Base-by-base conservation (phyloP, 2,888 invertebrate species). In the Linnaemya vulpina region DNA sequence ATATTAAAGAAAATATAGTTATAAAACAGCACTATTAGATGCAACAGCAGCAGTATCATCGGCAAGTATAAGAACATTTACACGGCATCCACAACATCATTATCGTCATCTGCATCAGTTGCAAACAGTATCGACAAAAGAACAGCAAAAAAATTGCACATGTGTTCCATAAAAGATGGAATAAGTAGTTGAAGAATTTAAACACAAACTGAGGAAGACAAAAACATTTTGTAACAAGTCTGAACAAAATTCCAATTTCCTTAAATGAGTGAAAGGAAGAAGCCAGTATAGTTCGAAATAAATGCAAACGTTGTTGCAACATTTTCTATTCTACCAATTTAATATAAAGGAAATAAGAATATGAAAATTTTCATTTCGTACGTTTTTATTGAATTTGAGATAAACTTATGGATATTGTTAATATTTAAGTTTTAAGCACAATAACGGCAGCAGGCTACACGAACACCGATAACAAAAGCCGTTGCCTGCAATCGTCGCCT, bases 211-310 rank as follows among this genome's bases (percentile, higher is more conserved):
- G 49, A 60, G 11, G 13, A 51, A 74, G 30, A 51, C 65, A 58
- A 67, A 55, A 70, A 75, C 60, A 67, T 62, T 53, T 80, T 65
- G 67, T 63, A 71, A 60, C 58, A 73, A 80, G 53, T 53, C 60
- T 38, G 22, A 68, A 55, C 74, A 81, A 81, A 74, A 81, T 84
- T 84, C 73, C 81, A 84, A 81, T 81, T 77, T 78, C 81, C 84
- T 78, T 49, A 35, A 55, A 73, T 58, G 43, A 60, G 60, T 20
- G 46, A 30, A 5, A 71, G 43, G 8, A 63, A 43, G 43, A 43
- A 60, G 35, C 20, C 46, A 49, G 15, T 43, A 43, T 73, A 60
- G 25, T 67, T 67, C 4, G n/a, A 49, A 62, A 46, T 73, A 65
- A 65, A 17, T 76, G 76, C 70, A 30, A 65, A 71, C 65, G 46